Percentiles rank a stretch among this genome's conserved stretches.
phyloP scores from a whole-genome alignment of 1,140 invertebrate species.

The Uloborus diversus region DNA sequence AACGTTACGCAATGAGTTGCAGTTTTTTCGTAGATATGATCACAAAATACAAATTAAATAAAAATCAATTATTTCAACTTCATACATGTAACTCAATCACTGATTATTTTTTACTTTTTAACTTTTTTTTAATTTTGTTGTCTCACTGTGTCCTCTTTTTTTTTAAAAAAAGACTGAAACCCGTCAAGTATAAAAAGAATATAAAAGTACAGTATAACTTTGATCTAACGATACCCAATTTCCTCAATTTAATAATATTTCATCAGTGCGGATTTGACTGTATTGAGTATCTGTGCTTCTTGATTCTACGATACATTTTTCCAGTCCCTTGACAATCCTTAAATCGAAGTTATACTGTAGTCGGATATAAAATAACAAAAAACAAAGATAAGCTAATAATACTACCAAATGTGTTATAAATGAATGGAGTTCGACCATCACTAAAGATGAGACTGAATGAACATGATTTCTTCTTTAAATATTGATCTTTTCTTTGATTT shows the following conservation, averaged over 20 bases:
- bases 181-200: no score
- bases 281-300: neutral
- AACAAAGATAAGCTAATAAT: neutral
- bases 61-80: no score
- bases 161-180: no score
- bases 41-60: no score
- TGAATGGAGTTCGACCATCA: constrained; percentile 43
- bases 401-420: constrained; percentile 28
- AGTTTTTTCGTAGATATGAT: no score
- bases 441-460: constrained; percentile 39
- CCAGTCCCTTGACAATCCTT: neutral
- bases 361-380: neutral
- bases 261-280: neutral
- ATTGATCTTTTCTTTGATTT: constrained; percentile 16
- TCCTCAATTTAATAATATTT: neutral
- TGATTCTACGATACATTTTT: neutral
- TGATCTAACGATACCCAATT: neutral
- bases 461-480: constrained; percentile 12
- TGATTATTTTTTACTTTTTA: no score
- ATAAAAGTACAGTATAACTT: no score
- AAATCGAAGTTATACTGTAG: neutral
- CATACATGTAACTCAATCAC: no score
- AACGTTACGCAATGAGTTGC: no score
- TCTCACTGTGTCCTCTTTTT: no score
- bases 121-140: no score